A percentile compares a stretch with the other conserved stretches of the same genome.
phyloP scores from a whole-genome alignment of 1,140 invertebrate species.

The Heterodera schachtii region DNA sequence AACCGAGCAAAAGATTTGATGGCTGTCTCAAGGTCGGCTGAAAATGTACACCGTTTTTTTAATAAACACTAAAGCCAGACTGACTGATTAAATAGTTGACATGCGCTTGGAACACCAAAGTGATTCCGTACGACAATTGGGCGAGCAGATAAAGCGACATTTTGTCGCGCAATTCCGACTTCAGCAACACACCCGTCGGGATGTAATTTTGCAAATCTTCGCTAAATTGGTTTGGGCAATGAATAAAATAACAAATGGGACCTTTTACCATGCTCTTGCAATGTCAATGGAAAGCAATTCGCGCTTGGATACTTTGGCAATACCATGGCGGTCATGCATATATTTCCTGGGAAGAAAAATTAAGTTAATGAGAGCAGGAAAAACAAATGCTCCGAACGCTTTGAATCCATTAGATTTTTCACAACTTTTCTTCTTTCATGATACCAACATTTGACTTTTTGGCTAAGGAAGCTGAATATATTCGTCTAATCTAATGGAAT shows the following conservation, averaged over 20 bases:
- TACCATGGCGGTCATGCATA: conserved; percentile 17
- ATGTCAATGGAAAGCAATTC: conserved; percentile 20
- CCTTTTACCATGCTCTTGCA: conserved; percentile 10
- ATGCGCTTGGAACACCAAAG: conserved; percentile 24
- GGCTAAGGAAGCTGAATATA: too few species aligned
- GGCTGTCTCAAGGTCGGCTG: conserved; percentile 5
- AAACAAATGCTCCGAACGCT: too few species aligned
- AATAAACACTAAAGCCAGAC: background rate
- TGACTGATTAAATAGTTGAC: conserved; percentile 14
- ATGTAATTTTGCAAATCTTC: conserved; percentile 24
- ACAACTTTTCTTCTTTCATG: too few species aligned
- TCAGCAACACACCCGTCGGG: conserved; percentile 21
- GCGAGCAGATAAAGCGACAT: conserved; percentile 36
- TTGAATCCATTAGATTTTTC: too few species aligned
- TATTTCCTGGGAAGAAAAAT: conserved; percentile 8
- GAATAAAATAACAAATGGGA: background rate
- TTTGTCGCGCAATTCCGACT: conserved; percentile 30
- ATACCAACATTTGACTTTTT: too few species aligned
- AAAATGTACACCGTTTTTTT: background rate
- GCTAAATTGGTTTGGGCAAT: background rate
- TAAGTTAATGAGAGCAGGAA: too few species aligned
- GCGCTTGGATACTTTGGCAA: conserved; percentile 11
- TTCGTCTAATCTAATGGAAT: background rate
- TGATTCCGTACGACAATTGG: conserved; percentile 31
- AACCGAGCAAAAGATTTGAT: background rate